These are phyloP conservation scores for Scalopus aquaticus DNA, from an alignment of 2,113 vertebrate species.

Conservation along the genomic window DNA sequence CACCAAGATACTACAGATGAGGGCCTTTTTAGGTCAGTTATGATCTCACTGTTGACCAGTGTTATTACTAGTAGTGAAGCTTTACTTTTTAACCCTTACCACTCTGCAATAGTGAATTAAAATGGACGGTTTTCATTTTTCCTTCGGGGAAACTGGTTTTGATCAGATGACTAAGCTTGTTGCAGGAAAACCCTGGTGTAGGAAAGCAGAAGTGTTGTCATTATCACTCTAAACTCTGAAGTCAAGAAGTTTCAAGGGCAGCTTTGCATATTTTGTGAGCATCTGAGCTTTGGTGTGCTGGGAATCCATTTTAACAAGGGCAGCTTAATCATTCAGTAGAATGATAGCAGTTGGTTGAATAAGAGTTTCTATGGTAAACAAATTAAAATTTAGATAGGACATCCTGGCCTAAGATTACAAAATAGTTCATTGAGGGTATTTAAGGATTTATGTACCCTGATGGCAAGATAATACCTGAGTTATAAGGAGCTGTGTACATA, in stretches of 20 bases:
- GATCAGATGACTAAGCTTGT: background rate
- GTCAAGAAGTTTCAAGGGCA: background rate
- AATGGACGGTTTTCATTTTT: background rate
- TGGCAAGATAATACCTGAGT: background rate
- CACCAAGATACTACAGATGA: too few species aligned
- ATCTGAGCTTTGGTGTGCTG: background rate
- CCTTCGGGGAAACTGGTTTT: background rate
- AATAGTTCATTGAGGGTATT: background rate
- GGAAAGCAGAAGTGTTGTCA: background rate
- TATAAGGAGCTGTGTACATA: background rate
- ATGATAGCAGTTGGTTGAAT: background rate
- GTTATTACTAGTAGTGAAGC: background rate
- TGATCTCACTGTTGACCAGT: too few species aligned
- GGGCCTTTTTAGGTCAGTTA: too few species aligned
- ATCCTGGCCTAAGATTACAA: background rate
- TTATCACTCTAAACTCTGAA: background rate
- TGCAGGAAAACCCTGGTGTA: background rate
- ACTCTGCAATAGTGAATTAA: background rate
- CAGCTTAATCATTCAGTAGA: background rate
- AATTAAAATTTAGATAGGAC: background rate
- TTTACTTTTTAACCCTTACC: slow-evolving; percentile 11
- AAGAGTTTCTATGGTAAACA: background rate
- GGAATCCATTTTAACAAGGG: background rate
- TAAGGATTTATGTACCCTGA: background rate
- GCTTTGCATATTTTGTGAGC: background rate